These are phyloP conservation scores for Crypturellus undulatus DNA, from an alignment of 2,113 vertebrate genomes.

Conservation along the genomic window DNA sequence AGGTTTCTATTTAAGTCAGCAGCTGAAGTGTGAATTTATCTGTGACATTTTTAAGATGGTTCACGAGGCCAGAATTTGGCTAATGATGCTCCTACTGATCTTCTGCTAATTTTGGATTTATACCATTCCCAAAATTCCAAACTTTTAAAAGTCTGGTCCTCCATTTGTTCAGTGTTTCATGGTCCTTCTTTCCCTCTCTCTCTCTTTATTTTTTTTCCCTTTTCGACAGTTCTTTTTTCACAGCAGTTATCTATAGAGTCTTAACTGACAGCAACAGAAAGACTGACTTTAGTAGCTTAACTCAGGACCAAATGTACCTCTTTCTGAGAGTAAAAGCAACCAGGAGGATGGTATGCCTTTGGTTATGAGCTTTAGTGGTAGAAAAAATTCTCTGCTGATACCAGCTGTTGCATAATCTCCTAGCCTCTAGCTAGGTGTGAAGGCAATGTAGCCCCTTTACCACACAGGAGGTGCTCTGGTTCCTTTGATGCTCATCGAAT, in stretches of 20 bases:
- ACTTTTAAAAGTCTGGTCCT: background rate
- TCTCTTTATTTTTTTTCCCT: background rate
- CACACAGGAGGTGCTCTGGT: background rate
- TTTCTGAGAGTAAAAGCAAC: background rate
- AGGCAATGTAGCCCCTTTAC: background rate
- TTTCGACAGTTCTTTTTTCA: background rate
- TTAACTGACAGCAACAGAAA: background rate
- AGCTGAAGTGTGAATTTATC: slow-evolving; percentile 73
- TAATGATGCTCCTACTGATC: slow-evolving; percentile 57
- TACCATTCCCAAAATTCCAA: slow-evolving; percentile 41
- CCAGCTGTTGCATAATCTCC: background rate
- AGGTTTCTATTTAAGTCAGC: slow-evolving; percentile 71
- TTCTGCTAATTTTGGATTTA: slow-evolving; percentile 67
- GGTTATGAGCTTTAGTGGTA: background rate
- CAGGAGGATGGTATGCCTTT: background rate
- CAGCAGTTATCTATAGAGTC: background rate
- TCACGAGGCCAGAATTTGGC: slow-evolving; percentile 59
- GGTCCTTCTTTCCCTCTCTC: rapidly evolving
- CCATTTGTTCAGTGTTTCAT: background rate
- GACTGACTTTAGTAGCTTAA: background rate
- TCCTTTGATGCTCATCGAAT: background rate
- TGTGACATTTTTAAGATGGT: slow-evolving; percentile 73
- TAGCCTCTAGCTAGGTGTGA: background rate
- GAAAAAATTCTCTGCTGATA: background rate
- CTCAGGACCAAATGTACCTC: background rate